Evolutionary conservation across 2,113 vertebrate species (phyloP).

Genomic region (Sinocyclocheilus anshuiensis): DNA sequence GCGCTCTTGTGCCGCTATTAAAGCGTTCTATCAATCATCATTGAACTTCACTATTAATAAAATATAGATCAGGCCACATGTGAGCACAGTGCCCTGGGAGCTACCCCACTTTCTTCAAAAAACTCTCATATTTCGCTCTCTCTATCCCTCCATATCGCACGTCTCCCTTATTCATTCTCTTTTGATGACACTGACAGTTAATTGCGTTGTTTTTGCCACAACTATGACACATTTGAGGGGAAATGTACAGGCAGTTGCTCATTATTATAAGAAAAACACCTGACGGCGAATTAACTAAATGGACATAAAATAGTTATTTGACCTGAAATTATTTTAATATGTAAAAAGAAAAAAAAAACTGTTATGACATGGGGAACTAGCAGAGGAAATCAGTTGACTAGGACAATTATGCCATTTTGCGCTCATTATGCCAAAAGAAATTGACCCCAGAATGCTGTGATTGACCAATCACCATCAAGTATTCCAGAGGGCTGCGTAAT

Average conservation of each 20-base stretch:
- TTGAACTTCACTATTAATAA: conserved; percentile 76
- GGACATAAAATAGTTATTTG: not conserved
- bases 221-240: conserved; percentile 23
- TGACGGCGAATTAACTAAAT: not conserved
- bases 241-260: not conserved
- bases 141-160: conserved; percentile 16
- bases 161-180: not conserved
- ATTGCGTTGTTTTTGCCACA: conserved; percentile 60
- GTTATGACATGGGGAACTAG: too few species aligned
- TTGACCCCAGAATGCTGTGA: not conserved
- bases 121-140: conserved; percentile 50
- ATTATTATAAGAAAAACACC: not conserved
- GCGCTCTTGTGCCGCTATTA: conserved; percentile 43
- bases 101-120: conserved; percentile 79
- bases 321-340: too few species aligned
- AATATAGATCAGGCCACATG: conserved; percentile 79
- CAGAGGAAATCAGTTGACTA: not conserved
- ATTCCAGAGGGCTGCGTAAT: not conserved
- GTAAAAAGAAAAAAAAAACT: too few species aligned
- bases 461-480: conserved; percentile 8
- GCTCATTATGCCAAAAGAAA: not conserved
- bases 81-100: conserved; percentile 74
- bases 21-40: conserved; percentile 73
- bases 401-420: not conserved
- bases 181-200: conserved; percentile 71